A percentile compares a stretch with the other conserved stretches of the same genome.
These are phyloP conservation scores for Hyperoplus lanceolatus DNA, from an alignment of 2,797 vertebrate genomes.

Conservation along the genomic window DNA sequence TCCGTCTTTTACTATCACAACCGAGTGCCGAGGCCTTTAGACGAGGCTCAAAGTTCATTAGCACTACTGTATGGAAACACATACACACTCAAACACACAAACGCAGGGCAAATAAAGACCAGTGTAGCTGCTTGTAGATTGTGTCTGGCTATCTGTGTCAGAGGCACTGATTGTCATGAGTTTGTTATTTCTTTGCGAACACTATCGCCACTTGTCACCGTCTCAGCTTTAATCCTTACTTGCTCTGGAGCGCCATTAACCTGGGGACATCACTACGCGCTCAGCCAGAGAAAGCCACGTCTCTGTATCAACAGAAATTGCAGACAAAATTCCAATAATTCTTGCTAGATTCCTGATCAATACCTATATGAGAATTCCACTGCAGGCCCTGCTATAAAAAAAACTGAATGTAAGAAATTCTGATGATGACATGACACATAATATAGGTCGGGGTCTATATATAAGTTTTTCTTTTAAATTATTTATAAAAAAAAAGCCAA, in stretches of 20 bases:
- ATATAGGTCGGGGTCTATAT: too few relatives aligned
- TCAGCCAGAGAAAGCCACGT: background rate
- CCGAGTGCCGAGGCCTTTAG: slow-evolving; percentile 39
- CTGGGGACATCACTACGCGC: slow-evolving; percentile 12
- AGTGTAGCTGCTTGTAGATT: slow-evolving; percentile 9
- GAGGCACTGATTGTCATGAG: slow-evolving; percentile 43
- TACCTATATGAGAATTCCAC: background rate
- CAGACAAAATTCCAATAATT: background rate
- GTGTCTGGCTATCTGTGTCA: slow-evolving; percentile 43
- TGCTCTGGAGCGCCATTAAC: slow-evolving; percentile 27
- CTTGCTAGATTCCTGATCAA: background rate
- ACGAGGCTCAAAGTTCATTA: slow-evolving; percentile 75
- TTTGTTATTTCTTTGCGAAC: slow-evolving; percentile 54
- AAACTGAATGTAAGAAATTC: background rate
- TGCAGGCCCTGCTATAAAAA: background rate
- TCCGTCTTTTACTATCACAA: slow-evolving; percentile 61
- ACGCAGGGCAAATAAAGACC: slow-evolving; percentile 41
- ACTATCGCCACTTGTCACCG: slow-evolving; percentile 22
- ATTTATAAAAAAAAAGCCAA: background rate
- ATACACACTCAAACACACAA: slow-evolving; percentile 41
- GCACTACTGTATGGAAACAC: slow-evolving; percentile 55
- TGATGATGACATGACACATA: too few relatives aligned
- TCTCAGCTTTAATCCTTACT: slow-evolving; percentile 23
- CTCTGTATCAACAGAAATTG: background rate
- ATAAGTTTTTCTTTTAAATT: too few relatives aligned